phyloP scores from a whole-genome alignment of 2,797 vertebrate species.

The Manis crassicaudata region DNA sequence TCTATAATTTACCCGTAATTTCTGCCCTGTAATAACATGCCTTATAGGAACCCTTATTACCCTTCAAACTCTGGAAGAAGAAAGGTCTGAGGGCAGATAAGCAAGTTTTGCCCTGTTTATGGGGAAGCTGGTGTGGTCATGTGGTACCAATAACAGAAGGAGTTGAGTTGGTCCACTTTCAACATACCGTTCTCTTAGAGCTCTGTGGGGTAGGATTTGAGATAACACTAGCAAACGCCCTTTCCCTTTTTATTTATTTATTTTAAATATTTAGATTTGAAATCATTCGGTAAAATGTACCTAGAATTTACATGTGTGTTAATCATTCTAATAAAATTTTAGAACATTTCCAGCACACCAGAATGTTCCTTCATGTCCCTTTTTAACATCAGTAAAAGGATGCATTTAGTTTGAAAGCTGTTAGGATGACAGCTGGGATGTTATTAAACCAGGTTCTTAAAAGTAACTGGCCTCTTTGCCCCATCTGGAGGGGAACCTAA shows the following conservation, averaged over 20 bases:
- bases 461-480: background rate
- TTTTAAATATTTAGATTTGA: background rate
- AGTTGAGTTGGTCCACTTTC: background rate
- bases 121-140: background rate
- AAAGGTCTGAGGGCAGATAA: background rate
- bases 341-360: background rate
- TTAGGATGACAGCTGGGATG: background rate
- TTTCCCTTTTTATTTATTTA: background rate
- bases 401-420: background rate
- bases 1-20: background rate
- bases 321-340: background rate
- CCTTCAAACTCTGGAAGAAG: background rate
- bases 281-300: slow-evolving; percentile 13
- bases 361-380: background rate
- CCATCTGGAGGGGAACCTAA: background rate
- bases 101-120: background rate
- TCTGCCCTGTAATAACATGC: background rate
- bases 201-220: background rate
- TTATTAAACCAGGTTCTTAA: background rate
- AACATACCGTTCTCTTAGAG: background rate
- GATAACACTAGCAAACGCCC: background rate
- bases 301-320: background rate
- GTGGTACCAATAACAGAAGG: background rate
- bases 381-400: background rate
- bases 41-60: background rate